A percentile compares a stretch with the other conserved stretches of the same genome.
These are phyloP conservation scores for Machimus rusticus DNA, from an alignment of 2,888 invertebrate genomes.

Conservation along the genomic window DNA sequence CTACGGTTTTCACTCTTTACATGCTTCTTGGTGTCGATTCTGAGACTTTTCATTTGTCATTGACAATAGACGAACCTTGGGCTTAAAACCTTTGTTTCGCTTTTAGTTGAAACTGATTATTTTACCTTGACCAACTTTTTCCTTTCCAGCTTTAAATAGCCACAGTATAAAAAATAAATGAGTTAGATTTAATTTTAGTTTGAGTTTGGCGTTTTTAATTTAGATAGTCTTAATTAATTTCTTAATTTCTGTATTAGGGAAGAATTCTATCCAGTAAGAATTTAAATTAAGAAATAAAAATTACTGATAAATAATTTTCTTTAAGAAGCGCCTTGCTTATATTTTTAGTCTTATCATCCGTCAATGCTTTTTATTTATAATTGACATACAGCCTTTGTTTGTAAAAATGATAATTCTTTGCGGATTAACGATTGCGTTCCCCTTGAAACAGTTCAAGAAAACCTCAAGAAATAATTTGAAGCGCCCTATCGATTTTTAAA, in stretches of 20 bases:
- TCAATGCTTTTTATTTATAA: not conserved
- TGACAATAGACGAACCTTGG: no score
- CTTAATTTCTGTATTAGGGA: no score
- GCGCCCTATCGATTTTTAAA: not conserved
- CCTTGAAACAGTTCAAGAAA: not conserved
- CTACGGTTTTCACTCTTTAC: no score
- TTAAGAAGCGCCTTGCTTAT: no score
- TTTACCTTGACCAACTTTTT: not conserved
- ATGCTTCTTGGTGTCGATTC: not conserved
- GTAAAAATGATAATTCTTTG: not conserved
- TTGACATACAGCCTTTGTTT: not conserved
- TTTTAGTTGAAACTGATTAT: not conserved
- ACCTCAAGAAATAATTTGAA: not conserved
- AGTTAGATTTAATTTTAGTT: not conserved
- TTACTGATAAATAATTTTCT: not conserved
- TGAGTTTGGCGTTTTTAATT: no score
- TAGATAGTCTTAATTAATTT: no score
- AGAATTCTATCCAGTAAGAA: not conserved
- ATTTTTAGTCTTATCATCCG: no score
- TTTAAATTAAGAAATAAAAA: not conserved
- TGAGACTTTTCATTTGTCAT: no score
- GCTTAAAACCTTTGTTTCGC: not conserved
- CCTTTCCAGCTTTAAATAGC: not conserved
- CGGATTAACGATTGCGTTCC: not conserved
- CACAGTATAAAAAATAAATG: not conserved